These are phyloP conservation scores for Trissolcus brochymenae DNA, from an alignment of 2,888 invertebrate species.

Conservation along the genomic window DNA sequence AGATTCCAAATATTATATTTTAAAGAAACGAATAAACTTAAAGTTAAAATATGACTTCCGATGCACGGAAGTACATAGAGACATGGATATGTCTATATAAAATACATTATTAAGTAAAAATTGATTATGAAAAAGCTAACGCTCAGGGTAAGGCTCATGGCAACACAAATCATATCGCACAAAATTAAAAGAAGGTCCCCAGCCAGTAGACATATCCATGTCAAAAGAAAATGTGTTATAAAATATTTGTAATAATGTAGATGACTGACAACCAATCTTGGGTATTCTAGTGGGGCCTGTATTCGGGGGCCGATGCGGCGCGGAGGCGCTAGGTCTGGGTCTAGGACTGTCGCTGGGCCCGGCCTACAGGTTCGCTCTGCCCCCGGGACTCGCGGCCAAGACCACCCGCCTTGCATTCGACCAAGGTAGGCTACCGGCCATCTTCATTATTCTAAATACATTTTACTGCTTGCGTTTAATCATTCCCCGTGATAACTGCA, in stretches of 20 bases:
- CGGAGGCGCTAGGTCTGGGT: constrained; percentile 77
- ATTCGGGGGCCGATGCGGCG: constrained; percentile 77
- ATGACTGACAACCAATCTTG: constrained; percentile 71
- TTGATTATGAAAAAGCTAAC: no score
- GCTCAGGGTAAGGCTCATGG: no score
- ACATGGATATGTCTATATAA: no score
- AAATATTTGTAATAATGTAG: constrained; percentile 58
- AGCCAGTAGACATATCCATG: no score
- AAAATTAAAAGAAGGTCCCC: neutral
- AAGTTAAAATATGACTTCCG: no score
- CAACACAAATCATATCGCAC: no score
- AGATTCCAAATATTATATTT: no score
- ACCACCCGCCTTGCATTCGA: constrained; percentile 77
- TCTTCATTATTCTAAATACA: constrained; percentile 66
- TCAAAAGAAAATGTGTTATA: neutral
- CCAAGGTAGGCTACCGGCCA: constrained; percentile 76
- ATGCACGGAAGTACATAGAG: no score
- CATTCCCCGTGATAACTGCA: constrained; percentile 1
- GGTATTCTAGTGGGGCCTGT: constrained; percentile 77
- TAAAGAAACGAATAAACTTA: no score
- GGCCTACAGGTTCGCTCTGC: constrained; percentile 77
- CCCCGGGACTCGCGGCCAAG: constrained; percentile 77
- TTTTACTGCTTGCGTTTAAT: constrained; percentile 38
- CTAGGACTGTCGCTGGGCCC: constrained; percentile 76
- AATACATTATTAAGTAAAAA: no score